Evolutionary conservation across 2,888 invertebrate species (phyloP).

Genomic region (Phania funesta): DNA sequence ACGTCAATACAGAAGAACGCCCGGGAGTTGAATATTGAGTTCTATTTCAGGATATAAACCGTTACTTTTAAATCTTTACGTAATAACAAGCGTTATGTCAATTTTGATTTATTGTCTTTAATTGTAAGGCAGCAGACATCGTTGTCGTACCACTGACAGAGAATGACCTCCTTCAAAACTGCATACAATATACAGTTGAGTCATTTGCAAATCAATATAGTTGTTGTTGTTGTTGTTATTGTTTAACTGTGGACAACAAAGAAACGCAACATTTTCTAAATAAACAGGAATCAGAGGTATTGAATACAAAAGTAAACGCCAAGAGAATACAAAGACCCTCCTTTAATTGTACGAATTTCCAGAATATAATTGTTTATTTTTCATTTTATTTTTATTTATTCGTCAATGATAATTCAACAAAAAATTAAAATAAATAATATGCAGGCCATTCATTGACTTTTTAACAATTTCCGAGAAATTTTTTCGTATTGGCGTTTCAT

Average conservation of each 20-base stretch:
- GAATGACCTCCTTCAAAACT: slow-evolving; percentile 40
- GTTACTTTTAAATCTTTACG: no score
- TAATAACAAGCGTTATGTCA: no score
- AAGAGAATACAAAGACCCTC: slow-evolving; percentile 54
- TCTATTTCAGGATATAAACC: no score
- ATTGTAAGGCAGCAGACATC: not conserved
- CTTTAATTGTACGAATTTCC: slow-evolving; percentile 57
- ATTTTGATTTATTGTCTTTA: not conserved
- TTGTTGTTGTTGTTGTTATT: not conserved
- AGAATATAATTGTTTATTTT: slow-evolving; percentile 6
- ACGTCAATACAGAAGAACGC: no score
- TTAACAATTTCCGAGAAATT: slow-evolving; percentile 25
- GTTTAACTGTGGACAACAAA: slow-evolving; percentile 9
- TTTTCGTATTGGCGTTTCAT: not conserved
- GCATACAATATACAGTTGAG: not conserved
- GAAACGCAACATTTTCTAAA: slow-evolving; percentile 32
- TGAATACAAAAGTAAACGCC: slow-evolving; percentile 16
- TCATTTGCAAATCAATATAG: slow-evolving; percentile 28
- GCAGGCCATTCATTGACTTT: slow-evolving; percentile 54
- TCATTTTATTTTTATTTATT: not conserved
- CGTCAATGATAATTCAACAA: slow-evolving; percentile 44
- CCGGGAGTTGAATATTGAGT: no score
- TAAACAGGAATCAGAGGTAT: slow-evolving; percentile 23
- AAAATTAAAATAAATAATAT: slow-evolving; percentile 34
- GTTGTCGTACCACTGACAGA: slow-evolving; percentile 8